Evolutionary conservation across 1,140 invertebrate species (phyloP), one percentile per base, ranked within the genome.

Genomic region (Holotrichia oblita): DNA sequence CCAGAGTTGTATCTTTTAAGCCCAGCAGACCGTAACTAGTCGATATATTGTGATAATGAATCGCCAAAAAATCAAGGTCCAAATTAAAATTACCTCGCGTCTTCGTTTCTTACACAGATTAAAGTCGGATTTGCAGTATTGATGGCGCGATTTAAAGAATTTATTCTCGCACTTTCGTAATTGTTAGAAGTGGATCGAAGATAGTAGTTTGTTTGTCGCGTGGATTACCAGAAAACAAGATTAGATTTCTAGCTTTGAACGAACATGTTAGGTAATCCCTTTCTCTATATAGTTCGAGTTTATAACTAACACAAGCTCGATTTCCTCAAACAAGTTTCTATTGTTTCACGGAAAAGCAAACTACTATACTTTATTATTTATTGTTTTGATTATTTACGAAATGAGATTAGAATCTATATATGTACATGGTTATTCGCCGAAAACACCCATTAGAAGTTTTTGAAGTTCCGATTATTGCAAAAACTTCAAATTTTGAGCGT

Each of bases 101-200:
- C 24, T 24, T 27, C 61, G 61, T 24, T 27, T 34, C 61, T 69
- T 24, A 34, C 17, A 27, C 10, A 34, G 61, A 69, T 69, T 69
- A 69, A 69, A 69, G 61, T 69, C 22, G 61, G 61, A 69, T 69
- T 69, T 69, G 7, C 17, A 22, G 24, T 69, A 69, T 69, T 69
- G 27, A 69, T 69, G 27, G 61, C 22, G 10, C 24, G 27, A 69
- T 69, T 69, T 69, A 69, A 69, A 34, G 61, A 69, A 69, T 69
- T 69, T 69, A 69, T 69, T 69, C 61, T 69, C 22, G 61, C 27
- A 34, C 20, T 69, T 20, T 7, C 17, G 22, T 69, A 69, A 69
- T 69, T 69, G 61, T 9, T 69, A 69, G 22, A 22, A 69, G 61
- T 69, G 12, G 61, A 34, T 22, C 22, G 27, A 69, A 24, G 10